Base-by-base conservation (phyloP, 1,140 invertebrate species). In the Philaenus spumarius region DNA sequence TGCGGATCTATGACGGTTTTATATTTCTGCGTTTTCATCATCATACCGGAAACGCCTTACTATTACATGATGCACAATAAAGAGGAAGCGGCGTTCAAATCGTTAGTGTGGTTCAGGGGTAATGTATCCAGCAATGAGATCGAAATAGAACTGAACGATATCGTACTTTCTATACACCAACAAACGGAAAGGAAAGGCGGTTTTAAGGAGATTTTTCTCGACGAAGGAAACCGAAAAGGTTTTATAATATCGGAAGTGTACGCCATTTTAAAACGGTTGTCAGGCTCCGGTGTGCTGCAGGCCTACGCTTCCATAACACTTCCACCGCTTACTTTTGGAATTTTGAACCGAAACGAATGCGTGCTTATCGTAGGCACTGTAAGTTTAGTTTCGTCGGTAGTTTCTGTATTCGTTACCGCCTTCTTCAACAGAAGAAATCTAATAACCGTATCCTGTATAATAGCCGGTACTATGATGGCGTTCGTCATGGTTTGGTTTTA, bases 31-130 rank as follows among this genome's bases (percentile, higher is more conserved):
- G 81, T 84, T 62, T 86, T 87, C 73, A 57, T 79, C 11, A 80
- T 83, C 40, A 85, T 92, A 76, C 91, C 91, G 0, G 92, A 95
- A 69, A 86, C 87, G 42, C 92, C 92, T 0, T 84, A 83, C 57
- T 89, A 80, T 62, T 73, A 84, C 24, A 71, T 89, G 0, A 72
- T 73, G 6, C 79, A 80, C 66, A 77, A 79, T 68, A 66, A 71
- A 43, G 76, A 77, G 37, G 71, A 78, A 9, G 80, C 82, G 2
- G 90, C 90, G 0, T 68, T 80, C 0, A 66, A 75, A 2, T 74
- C 84, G 4, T 69, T 95, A 58, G 74, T 78, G 48, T 86, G 79
- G 63, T 73, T 95, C 1, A 76, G 91, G 2, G 78, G 77, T 0
- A 58, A 54, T 22, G 48, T 15, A 11, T n/a, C 22, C 6, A 23